These are phyloP conservation scores for Bombus waltoni DNA, from an alignment of 1,140 invertebrate species.

Conservation along the genomic window DNA sequence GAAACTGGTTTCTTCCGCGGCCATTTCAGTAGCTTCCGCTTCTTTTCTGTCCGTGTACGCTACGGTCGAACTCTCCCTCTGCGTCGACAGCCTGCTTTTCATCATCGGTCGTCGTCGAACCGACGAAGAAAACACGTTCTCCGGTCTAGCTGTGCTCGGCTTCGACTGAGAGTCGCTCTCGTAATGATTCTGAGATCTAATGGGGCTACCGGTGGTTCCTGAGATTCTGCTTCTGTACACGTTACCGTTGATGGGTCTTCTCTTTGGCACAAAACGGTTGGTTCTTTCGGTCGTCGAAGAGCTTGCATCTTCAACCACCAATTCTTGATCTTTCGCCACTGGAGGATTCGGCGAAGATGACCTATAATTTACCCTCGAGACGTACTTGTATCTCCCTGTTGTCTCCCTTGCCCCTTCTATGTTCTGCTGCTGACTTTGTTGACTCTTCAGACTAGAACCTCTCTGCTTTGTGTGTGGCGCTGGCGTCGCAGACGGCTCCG, in stretches of 20 bases:
- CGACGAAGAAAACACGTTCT: constrained; percentile 74
- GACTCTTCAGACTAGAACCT: constrained; percentile 51
- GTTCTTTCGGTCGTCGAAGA: constrained; percentile 68
- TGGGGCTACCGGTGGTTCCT: constrained; percentile 30
- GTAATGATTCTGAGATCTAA: neutral
- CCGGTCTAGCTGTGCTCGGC: constrained; percentile 64
- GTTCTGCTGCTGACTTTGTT: constrained; percentile 45
- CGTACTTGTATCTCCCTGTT: constrained; percentile 76
- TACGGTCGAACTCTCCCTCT: neutral
- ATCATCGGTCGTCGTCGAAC: constrained; percentile 69
- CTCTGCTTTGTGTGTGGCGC: constrained; percentile 51
- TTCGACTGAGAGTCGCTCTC: constrained; percentile 15
- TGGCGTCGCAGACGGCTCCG: constrained; percentile 26
- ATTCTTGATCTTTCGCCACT: constrained; percentile 48
- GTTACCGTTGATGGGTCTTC: constrained; percentile 68
- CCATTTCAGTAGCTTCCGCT: constrained; percentile 69
- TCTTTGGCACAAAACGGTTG: constrained; percentile 75
- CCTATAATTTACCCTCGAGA: constrained; percentile 73
- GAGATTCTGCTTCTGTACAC: constrained; percentile 75
- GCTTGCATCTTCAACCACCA: neutral
- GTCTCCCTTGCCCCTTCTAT: constrained; percentile 59
- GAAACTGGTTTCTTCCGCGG: constrained; percentile 77
- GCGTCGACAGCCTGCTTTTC: constrained; percentile 48
- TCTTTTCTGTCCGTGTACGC: constrained; percentile 46
- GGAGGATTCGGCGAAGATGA: constrained; percentile 69